phyloP scores from a whole-genome alignment of 2,113 vertebrate species.

The Nansenia antarctica region DNA sequence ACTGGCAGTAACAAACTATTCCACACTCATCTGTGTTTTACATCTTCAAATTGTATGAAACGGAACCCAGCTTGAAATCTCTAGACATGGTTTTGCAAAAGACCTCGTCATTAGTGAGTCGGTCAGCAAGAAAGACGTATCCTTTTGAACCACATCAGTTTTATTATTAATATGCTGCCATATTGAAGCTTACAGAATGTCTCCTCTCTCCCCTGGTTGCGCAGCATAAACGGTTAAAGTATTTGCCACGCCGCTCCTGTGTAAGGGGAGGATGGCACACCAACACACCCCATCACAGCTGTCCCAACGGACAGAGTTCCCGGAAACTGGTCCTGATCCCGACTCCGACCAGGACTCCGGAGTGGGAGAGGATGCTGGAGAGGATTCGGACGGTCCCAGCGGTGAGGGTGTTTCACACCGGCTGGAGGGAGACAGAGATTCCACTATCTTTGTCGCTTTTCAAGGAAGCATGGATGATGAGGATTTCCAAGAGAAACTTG shows the following conservation, averaged over 20 bases:
- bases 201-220: constrained; percentile 16
- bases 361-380: constrained; percentile 79
- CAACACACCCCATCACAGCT: constrained; percentile 49
- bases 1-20: too few species aligned
- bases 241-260: constrained; percentile 55
- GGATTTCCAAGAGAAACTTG: constrained; percentile 89
- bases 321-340: constrained; percentile 68
- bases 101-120: too few species aligned
- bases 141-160: too few species aligned
- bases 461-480: constrained; percentile 91
- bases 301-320: constrained; percentile 73
- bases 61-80: too few species aligned
- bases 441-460: constrained; percentile 91
- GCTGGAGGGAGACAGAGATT: constrained; percentile 63
- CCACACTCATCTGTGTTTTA: too few species aligned
- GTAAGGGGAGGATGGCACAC: constrained; percentile 69
- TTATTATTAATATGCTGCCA: too few species aligned
- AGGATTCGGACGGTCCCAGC: constrained; percentile 67
- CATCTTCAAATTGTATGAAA: too few species aligned
- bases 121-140: too few species aligned
- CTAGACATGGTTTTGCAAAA: too few species aligned
- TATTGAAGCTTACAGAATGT: too few species aligned
- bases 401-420: constrained; percentile 29
- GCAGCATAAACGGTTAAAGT: constrained; percentile 51
- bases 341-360: constrained; percentile 87